phyloP scores from a whole-genome alignment of 2,113 vertebrate species.

The Ranitomeya variabilis region DNA sequence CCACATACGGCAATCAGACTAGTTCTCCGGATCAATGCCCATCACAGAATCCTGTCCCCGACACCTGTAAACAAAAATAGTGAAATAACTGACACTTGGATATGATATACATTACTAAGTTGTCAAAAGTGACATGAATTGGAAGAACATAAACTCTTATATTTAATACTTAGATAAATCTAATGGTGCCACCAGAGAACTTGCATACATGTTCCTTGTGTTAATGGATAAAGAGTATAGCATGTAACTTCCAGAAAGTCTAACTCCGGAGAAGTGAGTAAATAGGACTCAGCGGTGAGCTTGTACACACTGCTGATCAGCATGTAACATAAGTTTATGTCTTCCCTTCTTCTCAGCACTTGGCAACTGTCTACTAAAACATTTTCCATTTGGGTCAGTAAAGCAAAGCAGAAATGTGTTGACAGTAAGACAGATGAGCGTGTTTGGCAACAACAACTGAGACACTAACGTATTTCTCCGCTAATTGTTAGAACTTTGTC shows the following conservation, averaged over 20 bases:
- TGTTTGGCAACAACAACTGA: slow-evolving; percentile 29
- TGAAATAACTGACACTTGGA: too few species aligned
- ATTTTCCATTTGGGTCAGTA: slow-evolving; percentile 54
- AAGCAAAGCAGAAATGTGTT: slow-evolving; percentile 32
- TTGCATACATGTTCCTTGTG: background rate
- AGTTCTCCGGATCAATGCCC: too few species aligned
- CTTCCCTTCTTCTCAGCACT: slow-evolving; percentile 26
- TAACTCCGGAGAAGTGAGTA: background rate
- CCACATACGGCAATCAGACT: too few species aligned
- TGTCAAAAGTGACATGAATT: too few species aligned
- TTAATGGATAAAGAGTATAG: background rate
- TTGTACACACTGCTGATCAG: slow-evolving; percentile 27
- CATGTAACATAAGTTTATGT: slow-evolving; percentile 48
- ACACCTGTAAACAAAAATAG: too few species aligned
- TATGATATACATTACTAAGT: too few species aligned
- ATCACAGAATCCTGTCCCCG: too few species aligned
- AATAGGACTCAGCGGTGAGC: slow-evolving; percentile 18
- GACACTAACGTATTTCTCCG: slow-evolving; percentile 1
- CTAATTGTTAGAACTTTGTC: slow-evolving; percentile 10
- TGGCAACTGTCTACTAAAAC: slow-evolving; percentile 43
- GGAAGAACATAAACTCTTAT: too few species aligned
- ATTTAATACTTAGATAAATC: too few species aligned
- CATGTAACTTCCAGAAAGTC: background rate
- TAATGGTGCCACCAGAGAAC: background rate
- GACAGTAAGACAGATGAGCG: slow-evolving; percentile 44